These are phyloP conservation scores for Xerus inauris DNA, from an alignment of 2,113 vertebrate species.

Conservation along the genomic window DNA sequence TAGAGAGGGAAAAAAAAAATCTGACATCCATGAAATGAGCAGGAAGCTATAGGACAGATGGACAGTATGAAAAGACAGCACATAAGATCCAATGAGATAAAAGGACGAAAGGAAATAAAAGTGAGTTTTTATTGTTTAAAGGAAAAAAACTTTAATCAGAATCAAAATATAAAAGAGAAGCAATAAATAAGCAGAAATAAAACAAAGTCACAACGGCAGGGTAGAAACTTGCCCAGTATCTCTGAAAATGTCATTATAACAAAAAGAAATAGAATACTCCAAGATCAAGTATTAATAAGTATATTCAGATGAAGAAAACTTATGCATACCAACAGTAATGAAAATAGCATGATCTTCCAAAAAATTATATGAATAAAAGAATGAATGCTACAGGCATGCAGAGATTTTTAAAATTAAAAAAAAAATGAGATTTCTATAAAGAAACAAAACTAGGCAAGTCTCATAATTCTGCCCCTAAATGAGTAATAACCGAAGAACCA, in stretches of 20 bases:
- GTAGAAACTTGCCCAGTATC: not conserved
- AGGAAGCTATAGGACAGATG: not conserved
- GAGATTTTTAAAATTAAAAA: not conserved
- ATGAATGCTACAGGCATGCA: not conserved
- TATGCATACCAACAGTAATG: not conserved
- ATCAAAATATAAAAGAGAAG: not conserved
- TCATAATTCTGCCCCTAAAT: not conserved
- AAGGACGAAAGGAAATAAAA: not conserved
- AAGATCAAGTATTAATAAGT: slow-evolving; percentile 1
- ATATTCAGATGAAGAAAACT: not conserved
- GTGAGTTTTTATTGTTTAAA: not conserved
- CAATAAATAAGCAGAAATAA: not conserved
- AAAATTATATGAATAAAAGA: not conserved
- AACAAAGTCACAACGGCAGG: not conserved
- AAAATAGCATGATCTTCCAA: not conserved
- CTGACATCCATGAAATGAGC: not conserved
- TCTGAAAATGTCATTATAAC: not conserved
- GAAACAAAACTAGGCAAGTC: not conserved
- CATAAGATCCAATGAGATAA: not conserved
- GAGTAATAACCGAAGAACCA: not conserved
- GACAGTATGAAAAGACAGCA: not conserved
- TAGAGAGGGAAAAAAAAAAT: not conserved
- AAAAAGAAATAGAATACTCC: not conserved
- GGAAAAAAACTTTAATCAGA: slow-evolving; percentile 38
- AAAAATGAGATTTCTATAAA: not conserved